A percentile compares a stretch with the other conserved stretches of the same genome.
Conservation (phyloP, 2,888 invertebrate genomes). For the Druceiella hillmani region DNA sequence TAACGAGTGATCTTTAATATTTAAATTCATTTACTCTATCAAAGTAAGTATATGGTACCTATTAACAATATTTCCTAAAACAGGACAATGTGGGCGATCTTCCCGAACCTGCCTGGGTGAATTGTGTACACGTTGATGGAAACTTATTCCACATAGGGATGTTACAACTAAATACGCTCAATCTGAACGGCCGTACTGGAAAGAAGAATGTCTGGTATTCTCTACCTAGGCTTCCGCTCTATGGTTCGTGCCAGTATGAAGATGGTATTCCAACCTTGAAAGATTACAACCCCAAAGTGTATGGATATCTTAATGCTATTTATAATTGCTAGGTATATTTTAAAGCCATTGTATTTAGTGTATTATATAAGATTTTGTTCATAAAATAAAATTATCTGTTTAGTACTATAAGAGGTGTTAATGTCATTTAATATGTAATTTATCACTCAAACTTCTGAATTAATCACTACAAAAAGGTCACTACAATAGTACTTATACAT, state of each 20-base stretch:
- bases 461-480: too few species aligned
- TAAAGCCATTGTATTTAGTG: neutral
- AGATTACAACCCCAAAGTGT: slow-evolving; percentile 74
- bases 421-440: too few species aligned
- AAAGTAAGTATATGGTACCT: too few species aligned
- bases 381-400: slow-evolving; percentile 3
- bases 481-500: too few species aligned
- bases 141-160: slow-evolving; percentile 73
- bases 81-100: slow-evolving; percentile 59
- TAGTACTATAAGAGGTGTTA: too few species aligned
- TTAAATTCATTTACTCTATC: too few species aligned
- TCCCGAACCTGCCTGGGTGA: slow-evolving; percentile 73
- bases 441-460: too few species aligned
- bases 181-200: slow-evolving; percentile 53
- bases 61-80: slow-evolving; percentile 22
- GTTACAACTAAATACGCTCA: slow-evolving; percentile 77
- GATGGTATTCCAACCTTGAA: slow-evolving; percentile 60
- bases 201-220: slow-evolving; percentile 79
- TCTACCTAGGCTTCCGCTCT: slow-evolving; percentile 58
- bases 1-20: too few species aligned
- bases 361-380: neutral
- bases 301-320: slow-evolving; percentile 72
- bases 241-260: slow-evolving; percentile 58
- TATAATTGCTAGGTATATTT: slow-evolving; percentile 69
- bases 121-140: slow-evolving; percentile 79